Conservation (phyloP, 2,888 invertebrate genomes). For the Drosophila sordidula region DNA sequence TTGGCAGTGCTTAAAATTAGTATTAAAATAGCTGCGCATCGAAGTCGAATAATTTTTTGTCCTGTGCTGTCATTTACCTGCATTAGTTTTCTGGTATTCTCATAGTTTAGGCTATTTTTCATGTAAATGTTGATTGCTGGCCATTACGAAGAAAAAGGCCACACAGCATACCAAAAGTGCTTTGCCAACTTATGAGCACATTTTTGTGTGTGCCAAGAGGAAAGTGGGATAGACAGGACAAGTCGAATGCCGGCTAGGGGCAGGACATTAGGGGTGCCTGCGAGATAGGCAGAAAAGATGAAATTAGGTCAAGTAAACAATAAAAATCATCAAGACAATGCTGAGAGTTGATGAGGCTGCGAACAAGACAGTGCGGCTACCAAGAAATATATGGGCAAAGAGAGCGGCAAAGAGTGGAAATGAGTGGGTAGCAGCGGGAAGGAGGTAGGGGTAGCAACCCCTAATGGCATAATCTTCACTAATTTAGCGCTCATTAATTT, state of each 20-base stretch:
- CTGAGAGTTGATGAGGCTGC: constrained; percentile 59
- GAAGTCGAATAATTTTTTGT: neutral
- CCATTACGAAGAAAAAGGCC: constrained; percentile 29
- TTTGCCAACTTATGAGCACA: constrained; percentile 57
- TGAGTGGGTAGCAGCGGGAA: too few species aligned
- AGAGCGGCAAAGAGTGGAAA: too few species aligned
- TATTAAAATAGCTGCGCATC: constrained; percentile 64
- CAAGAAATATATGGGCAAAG: constrained; percentile 16
- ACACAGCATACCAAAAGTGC: constrained; percentile 61
- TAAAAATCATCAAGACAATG: constrained; percentile 75
- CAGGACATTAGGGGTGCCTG: constrained; percentile 51
- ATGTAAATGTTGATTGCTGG: constrained; percentile 67
- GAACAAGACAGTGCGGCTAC: constrained; percentile 38
- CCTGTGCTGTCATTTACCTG: constrained; percentile 35
- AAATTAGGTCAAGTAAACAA: constrained; percentile 79
- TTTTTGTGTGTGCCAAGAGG: constrained; percentile 57
- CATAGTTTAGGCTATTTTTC: constrained; percentile 52
- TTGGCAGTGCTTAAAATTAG: constrained; percentile 46
- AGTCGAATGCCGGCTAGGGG: neutral
- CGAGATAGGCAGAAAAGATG: constrained; percentile 14
- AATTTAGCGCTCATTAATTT: constrained; percentile 83
- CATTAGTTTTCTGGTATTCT: constrained; percentile 31
- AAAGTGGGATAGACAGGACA: neutral
- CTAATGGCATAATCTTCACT: constrained; percentile 82
- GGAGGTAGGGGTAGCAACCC: constrained; percentile 49